Evolutionary conservation across 2,888 invertebrate genomes (phyloP), one percentile per base, ranked within the genome.

Genomic region (Hipparchia semele): DNA sequence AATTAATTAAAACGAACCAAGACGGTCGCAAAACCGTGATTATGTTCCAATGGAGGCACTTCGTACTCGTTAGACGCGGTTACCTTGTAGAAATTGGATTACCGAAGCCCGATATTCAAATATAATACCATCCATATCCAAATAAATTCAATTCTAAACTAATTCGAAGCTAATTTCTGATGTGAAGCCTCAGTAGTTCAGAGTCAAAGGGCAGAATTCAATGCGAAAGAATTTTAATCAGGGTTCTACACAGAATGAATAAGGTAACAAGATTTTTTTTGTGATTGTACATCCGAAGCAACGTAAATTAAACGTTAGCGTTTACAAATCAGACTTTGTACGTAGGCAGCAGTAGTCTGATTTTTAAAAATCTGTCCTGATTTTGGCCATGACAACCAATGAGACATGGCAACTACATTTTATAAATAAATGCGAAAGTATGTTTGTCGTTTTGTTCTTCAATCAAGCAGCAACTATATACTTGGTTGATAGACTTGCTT

Each of bases 21-120:
- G 60, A 68, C 58, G 67, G 58, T 72, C 61, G n/a, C 69, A 68
- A 72, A 59, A 69, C 45, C 73, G 67, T 70, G 58, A 71, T 71
- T 64, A 73, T 64, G 62, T 46, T 62, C 13, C 49, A 49, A 62
- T 12, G 60, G 4, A 59, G 59, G 59, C 59, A 59, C 59, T 59
- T 13, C 3, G 8, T 45, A 60, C 46, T 8, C 9, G 13, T 6
- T 62, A 62, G 10, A 59, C 33, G 59, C 33, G 59, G 60, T 60
- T n/a, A 60, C 39, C 10, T 39, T 12, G 60, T n/a, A 10, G 45
- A 60, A 60, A 39, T 39, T 39, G 60, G 39, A 39, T 39, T 56
- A 13, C n/a, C 13, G 56, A 56, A 56, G 56, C 56, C 56, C 8
- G 56, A 54, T 54, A n/a, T 54, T n/a, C 54, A 54, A n/a, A 54